Conservation (phyloP, 2,888 invertebrate genomes). For the Rhagonycha fulva region DNA sequence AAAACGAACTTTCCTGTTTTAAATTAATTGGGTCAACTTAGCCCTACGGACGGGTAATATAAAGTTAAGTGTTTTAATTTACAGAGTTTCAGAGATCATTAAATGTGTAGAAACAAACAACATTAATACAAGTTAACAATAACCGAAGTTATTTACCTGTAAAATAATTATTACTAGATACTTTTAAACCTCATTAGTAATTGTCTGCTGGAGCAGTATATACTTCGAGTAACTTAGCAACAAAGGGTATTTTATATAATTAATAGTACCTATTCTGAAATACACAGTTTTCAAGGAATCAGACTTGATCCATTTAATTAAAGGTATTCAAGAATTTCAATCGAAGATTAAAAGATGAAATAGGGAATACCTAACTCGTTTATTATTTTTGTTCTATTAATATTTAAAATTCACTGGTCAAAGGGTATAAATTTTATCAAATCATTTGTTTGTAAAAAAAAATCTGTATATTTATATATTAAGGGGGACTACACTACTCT, state of each 20-base stretch:
- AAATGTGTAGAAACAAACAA: not conserved
- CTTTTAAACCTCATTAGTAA: not conserved
- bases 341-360: not conserved
- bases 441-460: no score
- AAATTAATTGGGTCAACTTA: no score
- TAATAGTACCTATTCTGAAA: not conserved
- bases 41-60: no score
- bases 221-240: not conserved
- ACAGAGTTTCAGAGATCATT: not conserved
- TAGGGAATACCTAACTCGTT: not conserved
- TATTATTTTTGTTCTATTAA: not conserved
- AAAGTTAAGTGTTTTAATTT: not conserved
- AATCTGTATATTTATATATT: no score
- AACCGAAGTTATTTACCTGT: not conserved
- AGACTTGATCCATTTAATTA: not conserved
- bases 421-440: no score
- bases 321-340: not conserved
- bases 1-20: no score
- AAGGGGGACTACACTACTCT: no score
- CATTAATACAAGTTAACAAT: not conserved
- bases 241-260: not conserved
- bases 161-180: not conserved
- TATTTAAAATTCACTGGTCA: not conserved
- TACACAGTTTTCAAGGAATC: not conserved
- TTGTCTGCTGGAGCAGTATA: not conserved